Base-by-base conservation (phyloP, 1,140 invertebrate species). In the Augochlora pura region DNA sequence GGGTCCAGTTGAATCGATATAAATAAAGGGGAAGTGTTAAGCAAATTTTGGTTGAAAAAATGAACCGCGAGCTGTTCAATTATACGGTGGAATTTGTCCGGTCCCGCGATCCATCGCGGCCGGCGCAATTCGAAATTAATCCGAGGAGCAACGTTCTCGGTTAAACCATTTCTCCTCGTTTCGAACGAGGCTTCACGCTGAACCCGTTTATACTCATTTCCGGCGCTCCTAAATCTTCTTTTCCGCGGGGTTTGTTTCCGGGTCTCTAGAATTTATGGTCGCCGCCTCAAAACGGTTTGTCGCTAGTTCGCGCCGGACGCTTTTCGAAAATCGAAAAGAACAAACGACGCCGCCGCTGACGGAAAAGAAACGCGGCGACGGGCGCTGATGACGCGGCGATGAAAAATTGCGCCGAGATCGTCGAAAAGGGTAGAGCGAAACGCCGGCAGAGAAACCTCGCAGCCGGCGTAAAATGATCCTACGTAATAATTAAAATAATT, bases 251-350 rank as follows among this genome's bases (percentile, higher is more conserved):
- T 57, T 49, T 76, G 60, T 79, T 79, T 27, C 57, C 65, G 46
- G 46, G 42, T 10, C 52, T 71, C 78, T 73, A 59, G 80, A 85
- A 87, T 86, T 85, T 86, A 86, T 86, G 23, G 66, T 49, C 60
- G 59, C 72, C 73, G 70, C 72, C 60, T 52, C 71, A 12, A 52
- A 73, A 64, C 70, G 18, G 39, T 63, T 12, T 14, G 27, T 52
- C 62, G 27, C 25, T 52, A n/a, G n/a, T 52, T 64, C 12, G 25
- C 32, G 7, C 9, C 25, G 10, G 12, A 25, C 4, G 12, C 32
- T 32, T 12, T 25, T 46, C 18, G 27, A 10, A 1, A 63, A 9
- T 16, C 39, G n/a, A 39, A 27, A 12, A 14, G 42, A 46, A 46
- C 42, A 46, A 46, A 46, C 42, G 32, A 32, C 32, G 4, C 1